phyloP scores from a whole-genome alignment of 2,113 vertebrate genomes.

The Pungitius pungitius region DNA sequence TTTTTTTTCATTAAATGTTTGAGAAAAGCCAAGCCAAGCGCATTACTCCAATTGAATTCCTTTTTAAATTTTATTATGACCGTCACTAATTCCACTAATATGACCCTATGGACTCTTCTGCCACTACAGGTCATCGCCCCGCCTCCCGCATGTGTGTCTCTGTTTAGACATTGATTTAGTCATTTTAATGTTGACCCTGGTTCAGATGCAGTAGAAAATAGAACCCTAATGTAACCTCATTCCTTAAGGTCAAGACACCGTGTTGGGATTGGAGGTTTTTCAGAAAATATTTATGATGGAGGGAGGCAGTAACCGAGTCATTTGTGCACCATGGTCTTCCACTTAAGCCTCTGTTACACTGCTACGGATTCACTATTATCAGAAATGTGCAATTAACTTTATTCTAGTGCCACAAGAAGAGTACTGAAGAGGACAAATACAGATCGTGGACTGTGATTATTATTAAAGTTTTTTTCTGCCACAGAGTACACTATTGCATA shows the following conservation, averaged over 20 bases:
- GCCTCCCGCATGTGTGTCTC: constrained; percentile 22
- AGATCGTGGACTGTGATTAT: too few relatives aligned
- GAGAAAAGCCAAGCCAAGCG: constrained; percentile 3
- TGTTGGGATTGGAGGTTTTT: constrained; percentile 25
- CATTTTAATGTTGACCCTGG: constrained; percentile 46
- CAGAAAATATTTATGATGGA: constrained; percentile 51
- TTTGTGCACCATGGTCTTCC: constrained; percentile 2
- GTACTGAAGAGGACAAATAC: neutral
- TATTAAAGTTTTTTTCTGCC: neutral
- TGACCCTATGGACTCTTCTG: constrained; percentile 43
- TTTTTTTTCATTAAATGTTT: constrained; percentile 4
- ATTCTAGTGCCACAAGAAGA: neutral
- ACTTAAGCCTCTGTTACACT: neutral
- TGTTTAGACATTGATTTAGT: constrained; percentile 65
- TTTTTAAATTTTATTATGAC: constrained; percentile 38
- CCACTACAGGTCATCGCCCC: constrained; percentile 44
- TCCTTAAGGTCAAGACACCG: constrained; percentile 36
- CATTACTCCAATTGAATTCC: constrained; percentile 18
- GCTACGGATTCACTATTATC: constrained; percentile 1
- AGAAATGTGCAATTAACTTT: neutral
- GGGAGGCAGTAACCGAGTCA: constrained; percentile 3
- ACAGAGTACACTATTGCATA: neutral
- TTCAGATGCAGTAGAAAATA: constrained; percentile 47
- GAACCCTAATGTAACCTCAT: constrained; percentile 35
- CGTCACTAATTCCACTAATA: constrained; percentile 63